These are phyloP conservation scores for Xestia xanthographa DNA, from an alignment of 2,888 invertebrate species.

Conservation along the genomic window DNA sequence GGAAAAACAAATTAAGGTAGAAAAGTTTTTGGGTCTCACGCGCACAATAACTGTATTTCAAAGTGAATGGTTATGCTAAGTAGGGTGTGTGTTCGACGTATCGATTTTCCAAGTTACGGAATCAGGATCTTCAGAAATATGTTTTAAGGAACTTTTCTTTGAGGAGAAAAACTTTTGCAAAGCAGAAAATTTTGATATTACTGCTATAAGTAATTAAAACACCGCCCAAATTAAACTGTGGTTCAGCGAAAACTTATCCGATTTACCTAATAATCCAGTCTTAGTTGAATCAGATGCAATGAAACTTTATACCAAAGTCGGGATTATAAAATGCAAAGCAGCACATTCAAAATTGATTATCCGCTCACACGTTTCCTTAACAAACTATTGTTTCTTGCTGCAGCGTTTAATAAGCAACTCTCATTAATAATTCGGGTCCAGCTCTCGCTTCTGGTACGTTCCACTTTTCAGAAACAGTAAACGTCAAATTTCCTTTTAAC, in stretches of 20 bases:
- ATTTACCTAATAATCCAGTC: neutral
- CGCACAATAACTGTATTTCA: slow-evolving; percentile 66
- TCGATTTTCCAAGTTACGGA: slow-evolving; percentile 52
- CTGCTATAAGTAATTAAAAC: neutral
- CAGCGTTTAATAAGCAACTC: slow-evolving; percentile 63
- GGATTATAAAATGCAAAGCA: slow-evolving; percentile 33
- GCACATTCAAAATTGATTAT: slow-evolving; percentile 42
- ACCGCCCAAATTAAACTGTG: neutral
- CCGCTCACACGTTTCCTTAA: slow-evolving; percentile 45
- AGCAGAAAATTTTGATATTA: neutral
- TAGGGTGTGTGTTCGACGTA: slow-evolving; percentile 57
- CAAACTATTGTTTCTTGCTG: slow-evolving; percentile 62
- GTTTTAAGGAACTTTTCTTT: slow-evolving; percentile 7
- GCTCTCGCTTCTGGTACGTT: slow-evolving; percentile 59
- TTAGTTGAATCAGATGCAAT: slow-evolving; percentile 2
- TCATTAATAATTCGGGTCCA: slow-evolving; percentile 71
- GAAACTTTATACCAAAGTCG: slow-evolving; percentile 13
- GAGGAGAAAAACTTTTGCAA: neutral
- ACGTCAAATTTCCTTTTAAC: slow-evolving; percentile 51
- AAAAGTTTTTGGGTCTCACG: slow-evolving; percentile 63
- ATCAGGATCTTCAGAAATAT: slow-evolving; percentile 23
- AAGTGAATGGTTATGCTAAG: slow-evolving; percentile 65
- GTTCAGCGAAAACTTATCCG: neutral
- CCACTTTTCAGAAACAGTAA: slow-evolving; percentile 54
- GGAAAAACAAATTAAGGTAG: slow-evolving; percentile 69